Percentiles rank a stretch among this genome's conserved stretches.
These are phyloP conservation scores for Latheticus oryzae DNA, from an alignment of 2,888 invertebrate genomes.

Conservation along the genomic window DNA sequence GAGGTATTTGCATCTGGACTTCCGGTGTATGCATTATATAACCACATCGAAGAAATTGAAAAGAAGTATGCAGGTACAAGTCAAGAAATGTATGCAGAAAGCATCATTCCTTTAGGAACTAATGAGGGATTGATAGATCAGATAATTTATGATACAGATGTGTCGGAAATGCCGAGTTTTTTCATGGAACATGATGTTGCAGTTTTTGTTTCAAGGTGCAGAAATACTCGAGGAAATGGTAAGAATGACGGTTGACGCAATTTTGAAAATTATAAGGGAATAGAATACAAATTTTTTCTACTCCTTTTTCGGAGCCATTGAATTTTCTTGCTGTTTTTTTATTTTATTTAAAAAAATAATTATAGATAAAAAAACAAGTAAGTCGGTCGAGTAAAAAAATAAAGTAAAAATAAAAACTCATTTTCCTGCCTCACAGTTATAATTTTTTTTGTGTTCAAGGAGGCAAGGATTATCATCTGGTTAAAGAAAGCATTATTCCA, in stretches of 20 bases:
- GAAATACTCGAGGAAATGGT: conserved; percentile 24
- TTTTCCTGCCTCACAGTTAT: background rate
- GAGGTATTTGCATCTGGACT: conserved; percentile 33
- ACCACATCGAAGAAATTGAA: conserved; percentile 38
- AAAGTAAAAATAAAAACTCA: too few relatives aligned
- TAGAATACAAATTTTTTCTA: too few relatives aligned
- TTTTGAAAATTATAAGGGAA: too few relatives aligned
- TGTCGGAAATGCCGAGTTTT: conserved; percentile 10
- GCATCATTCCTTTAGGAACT: conserved; percentile 2
- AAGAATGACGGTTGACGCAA: too few relatives aligned
- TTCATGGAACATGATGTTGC: conserved; percentile 34
- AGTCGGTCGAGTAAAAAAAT: too few relatives aligned
- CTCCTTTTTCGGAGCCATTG: too few relatives aligned
- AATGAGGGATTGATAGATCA: conserved; percentile 28
- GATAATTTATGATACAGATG: conserved; percentile 8
- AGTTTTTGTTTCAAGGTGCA: conserved; percentile 21
- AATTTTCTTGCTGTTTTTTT: too few relatives aligned
- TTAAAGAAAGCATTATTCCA: conserved; percentile 42
- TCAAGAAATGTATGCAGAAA: conserved; percentile 24
- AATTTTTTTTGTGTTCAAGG: background rate
- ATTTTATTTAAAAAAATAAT: too few relatives aligned
- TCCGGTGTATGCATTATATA: conserved; percentile 36
- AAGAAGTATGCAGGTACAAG: conserved; percentile 42
- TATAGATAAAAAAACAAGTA: background rate
- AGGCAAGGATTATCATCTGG: conserved; percentile 33